A percentile compares a stretch with the other conserved stretches of the same genome.
Conservation (phyloP, 2,888 invertebrate genomes). For the Pyrrhia umbra region DNA sequence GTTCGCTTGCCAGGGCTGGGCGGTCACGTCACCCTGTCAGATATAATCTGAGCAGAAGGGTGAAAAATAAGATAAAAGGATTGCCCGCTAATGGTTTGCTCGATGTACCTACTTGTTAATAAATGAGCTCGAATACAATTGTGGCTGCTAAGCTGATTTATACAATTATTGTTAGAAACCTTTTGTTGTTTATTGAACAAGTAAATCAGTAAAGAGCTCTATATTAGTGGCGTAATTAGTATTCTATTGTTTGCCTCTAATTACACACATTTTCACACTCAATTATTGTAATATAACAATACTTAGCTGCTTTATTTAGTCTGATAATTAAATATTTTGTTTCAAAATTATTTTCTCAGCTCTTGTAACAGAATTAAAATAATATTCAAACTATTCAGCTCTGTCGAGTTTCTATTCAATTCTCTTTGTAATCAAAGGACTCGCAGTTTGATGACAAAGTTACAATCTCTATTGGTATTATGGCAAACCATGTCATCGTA, state of each 20-base stretch:
- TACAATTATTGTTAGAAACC: slow-evolving; percentile 24
- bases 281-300: slow-evolving; percentile 2
- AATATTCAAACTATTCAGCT: slow-evolving; percentile 28
- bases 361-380: slow-evolving; percentile 33
- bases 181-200: slow-evolving; percentile 30
- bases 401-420: slow-evolving; percentile 39
- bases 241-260: slow-evolving; percentile 10
- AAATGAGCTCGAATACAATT: slow-evolving; percentile 32
- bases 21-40: slow-evolving; percentile 62
- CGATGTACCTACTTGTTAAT: slow-evolving; percentile 38
- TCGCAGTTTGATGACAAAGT: slow-evolving; percentile 44
- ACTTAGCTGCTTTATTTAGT: background rate
- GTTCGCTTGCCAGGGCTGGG: slow-evolving; percentile 56
- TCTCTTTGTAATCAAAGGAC: slow-evolving; percentile 42
- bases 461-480: slow-evolving; percentile 37
- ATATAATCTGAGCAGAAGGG: slow-evolving; percentile 64
- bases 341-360: slow-evolving; percentile 27
- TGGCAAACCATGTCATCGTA: slow-evolving; percentile 20
- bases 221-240: slow-evolving; percentile 15
- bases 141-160: slow-evolving; percentile 29
- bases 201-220: slow-evolving; percentile 6
- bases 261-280: slow-evolving; percentile 5
- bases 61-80: slow-evolving; percentile 67
- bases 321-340: slow-evolving; percentile 1
- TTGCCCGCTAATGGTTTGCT: slow-evolving; percentile 53